Evolutionary conservation across 2,113 vertebrate species (phyloP).

Genomic region (Scytalopus superciliaris): DNA sequence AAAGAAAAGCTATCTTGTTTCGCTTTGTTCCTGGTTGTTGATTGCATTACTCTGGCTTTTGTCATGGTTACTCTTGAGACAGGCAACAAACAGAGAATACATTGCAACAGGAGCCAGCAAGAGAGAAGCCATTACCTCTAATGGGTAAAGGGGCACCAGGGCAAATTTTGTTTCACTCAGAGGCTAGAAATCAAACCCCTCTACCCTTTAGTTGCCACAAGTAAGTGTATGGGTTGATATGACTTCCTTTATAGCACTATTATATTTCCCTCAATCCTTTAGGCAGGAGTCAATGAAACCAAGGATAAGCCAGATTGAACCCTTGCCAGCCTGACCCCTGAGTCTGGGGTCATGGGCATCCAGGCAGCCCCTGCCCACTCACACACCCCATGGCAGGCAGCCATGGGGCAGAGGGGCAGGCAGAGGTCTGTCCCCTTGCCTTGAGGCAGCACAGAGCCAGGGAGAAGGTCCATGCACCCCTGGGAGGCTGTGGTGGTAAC

Average conservation of each 20-base stretch:
- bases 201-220: background rate
- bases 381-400: fast-evolving
- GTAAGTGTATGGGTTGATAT: fast-evolving
- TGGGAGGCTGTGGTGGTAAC: fast-evolving
- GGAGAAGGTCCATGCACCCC: background rate
- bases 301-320: background rate
- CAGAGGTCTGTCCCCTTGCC: background rate
- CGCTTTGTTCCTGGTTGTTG: background rate
- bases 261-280: background rate
- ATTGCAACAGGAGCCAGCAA: background rate
- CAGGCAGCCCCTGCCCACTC: background rate
- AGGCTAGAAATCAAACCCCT: background rate
- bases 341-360: fast-evolving
- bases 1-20: background rate
- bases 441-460: background rate
- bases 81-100: background rate
- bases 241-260: background rate
- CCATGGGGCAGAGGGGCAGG: fast-evolving
- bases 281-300: background rate
- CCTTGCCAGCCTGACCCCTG: background rate
- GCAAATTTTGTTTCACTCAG: background rate
- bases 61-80: background rate
- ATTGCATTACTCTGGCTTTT: constrained; percentile 35
- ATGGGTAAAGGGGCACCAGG: background rate
- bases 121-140: background rate